Conservation (phyloP, 2,113 vertebrate species). For the Camelus bactrianus region DNA sequence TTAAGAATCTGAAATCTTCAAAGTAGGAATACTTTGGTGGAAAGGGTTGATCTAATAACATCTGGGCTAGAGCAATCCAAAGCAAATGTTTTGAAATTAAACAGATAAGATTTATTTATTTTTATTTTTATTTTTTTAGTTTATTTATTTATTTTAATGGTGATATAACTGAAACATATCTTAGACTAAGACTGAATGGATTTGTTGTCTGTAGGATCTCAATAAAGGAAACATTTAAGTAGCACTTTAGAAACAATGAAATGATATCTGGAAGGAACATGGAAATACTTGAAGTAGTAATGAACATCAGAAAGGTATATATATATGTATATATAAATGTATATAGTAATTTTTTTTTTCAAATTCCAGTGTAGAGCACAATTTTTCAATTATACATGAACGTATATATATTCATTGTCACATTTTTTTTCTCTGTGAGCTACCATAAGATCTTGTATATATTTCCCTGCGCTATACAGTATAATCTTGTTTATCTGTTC, state of each 20-base stretch:
- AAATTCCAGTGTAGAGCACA: no score
- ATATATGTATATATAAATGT: no score
- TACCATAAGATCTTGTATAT: no score
- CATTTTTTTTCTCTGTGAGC: no score
- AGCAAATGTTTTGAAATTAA: neutral
- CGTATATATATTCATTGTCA: no score
- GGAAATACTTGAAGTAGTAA: neutral
- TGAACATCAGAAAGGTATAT: neutral
- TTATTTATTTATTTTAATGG: neutral
- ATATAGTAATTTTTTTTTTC: no score
- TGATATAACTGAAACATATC: neutral
- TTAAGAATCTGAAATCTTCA: conserved; percentile 32
- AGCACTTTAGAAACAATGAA: neutral
- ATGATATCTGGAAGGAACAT: neutral
- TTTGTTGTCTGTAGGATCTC: neutral
- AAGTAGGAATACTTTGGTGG: neutral
- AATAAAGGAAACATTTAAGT: neutral
- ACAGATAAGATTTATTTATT: neutral
- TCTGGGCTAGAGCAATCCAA: neutral
- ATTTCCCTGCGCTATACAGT: no score
- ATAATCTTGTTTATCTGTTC: no score
- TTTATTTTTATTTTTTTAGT: neutral
- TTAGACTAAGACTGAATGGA: neutral
- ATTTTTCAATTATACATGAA: no score
- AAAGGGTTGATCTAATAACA: conserved; percentile 14